Percentiles rank a stretch among this genome's conserved stretches.
phyloP scores from a whole-genome alignment of 2,113 vertebrate species.

The Argyrosomus japonicus region DNA sequence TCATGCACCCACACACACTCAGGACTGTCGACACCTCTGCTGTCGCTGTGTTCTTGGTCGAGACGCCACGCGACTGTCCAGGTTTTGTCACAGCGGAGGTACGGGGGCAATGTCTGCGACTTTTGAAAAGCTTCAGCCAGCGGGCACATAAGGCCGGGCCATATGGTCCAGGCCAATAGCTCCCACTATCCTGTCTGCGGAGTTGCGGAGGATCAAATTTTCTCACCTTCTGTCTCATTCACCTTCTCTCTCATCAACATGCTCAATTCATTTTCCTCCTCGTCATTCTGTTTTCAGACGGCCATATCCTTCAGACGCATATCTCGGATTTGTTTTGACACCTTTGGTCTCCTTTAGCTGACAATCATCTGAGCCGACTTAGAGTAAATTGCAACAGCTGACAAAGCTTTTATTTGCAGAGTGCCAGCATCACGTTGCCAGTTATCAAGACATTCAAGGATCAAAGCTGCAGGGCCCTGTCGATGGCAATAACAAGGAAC shows the following conservation, averaged over 20 bases:
- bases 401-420: conserved; percentile 35
- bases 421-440: conserved; percentile 29
- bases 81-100: conserved; percentile 56
- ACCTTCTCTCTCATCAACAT: conserved; percentile 28
- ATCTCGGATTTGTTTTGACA: not conserved
- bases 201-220: conserved; percentile 61
- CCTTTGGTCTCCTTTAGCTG: conserved; percentile 22
- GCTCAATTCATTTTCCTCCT: not conserved
- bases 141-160: conserved; percentile 73
- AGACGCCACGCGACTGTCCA: conserved; percentile 27
- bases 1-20: not conserved
- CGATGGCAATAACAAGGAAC: conserved; percentile 40
- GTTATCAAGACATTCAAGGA: conserved; percentile 39
- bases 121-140: conserved; percentile 56
- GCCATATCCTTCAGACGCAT: not conserved
- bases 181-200: conserved; percentile 63
- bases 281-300: not conserved
- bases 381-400: conserved; percentile 51
- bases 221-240: conserved; percentile 68
- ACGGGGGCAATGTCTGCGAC: conserved; percentile 36
- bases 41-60: conserved; percentile 1
- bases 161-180: conserved; percentile 67
- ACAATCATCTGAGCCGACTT: conserved; percentile 30
- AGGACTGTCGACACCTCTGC: not conserved
- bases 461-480: conserved; percentile 46